Evolutionary conservation across 2,797 vertebrate genomes (phyloP).

Genomic region (Poeciliopsis turneri): DNA sequence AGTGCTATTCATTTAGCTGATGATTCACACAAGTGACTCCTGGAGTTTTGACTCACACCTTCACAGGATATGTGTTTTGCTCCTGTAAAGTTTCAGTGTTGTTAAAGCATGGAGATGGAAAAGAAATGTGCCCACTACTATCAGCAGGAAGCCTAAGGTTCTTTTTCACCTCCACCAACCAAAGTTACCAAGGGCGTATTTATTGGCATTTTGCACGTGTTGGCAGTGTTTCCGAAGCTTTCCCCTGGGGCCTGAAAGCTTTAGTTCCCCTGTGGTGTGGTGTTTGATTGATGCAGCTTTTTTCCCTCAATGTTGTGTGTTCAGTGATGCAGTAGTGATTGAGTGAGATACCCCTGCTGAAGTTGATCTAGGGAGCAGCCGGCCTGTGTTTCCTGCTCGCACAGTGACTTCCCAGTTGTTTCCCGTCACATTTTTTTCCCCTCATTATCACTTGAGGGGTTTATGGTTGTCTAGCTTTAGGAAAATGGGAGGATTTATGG

Average conservation of each 20-base stretch:
- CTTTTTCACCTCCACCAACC: conserved; percentile 33
- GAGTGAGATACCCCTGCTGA: conserved; percentile 64
- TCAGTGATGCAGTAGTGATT: conserved; percentile 67
- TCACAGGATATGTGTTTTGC: conserved; percentile 20
- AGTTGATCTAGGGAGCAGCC: conserved; percentile 69
- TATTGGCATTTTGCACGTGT: conserved; percentile 64
- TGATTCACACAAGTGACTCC: conserved; percentile 17
- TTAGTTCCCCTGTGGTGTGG: conserved; percentile 44
- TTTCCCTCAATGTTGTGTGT: conserved; percentile 57
- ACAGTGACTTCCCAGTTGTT: conserved; percentile 52
- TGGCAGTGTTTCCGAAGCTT: conserved; percentile 53
- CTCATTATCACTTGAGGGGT: conserved; percentile 55
- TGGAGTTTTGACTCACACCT: conserved; percentile 15
- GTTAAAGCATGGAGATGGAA: conserved; percentile 23
- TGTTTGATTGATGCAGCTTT: conserved; percentile 70
- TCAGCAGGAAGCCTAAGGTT: conserved; percentile 25
- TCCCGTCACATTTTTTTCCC: conserved; percentile 43
- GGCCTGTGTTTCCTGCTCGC: conserved; percentile 44
- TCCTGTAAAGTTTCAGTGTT: conserved; percentile 17
- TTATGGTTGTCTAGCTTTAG: conserved; percentile 45
- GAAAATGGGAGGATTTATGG: conserved; percentile 44
- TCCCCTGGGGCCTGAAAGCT: conserved; percentile 46
- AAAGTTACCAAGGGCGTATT: conserved; percentile 47
- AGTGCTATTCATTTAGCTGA: conserved; percentile 6
- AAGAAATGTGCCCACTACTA: conserved; percentile 21